Conservation (phyloP, 2,113 vertebrate species). For the Clinocottus analis region DNA sequence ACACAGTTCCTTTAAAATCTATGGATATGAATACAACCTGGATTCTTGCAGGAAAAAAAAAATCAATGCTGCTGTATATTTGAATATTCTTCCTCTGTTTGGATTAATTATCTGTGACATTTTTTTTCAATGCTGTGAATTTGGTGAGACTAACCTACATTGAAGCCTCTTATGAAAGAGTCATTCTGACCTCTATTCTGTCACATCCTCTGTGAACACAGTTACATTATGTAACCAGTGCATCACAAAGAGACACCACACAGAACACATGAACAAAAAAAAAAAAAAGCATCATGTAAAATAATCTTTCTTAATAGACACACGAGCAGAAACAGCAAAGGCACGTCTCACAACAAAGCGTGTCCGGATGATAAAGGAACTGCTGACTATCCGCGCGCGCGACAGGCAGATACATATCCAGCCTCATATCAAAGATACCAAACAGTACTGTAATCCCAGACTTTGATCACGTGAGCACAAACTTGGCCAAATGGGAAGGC, state of each 20-base stretch:
- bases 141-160: constrained; percentile 36
- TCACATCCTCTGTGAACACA: constrained; percentile 67
- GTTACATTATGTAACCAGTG: constrained; percentile 61
- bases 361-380: not conserved
- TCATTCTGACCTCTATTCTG: constrained; percentile 70
- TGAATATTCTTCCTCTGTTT: not conserved
- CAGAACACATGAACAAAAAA: not conserved
- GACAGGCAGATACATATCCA: constrained; percentile 46
- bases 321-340: not conserved
- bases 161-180: constrained; percentile 65
- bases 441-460: constrained; percentile 75
- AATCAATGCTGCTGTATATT: not conserved
- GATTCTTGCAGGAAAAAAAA: too few relatives aligned
- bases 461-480: constrained; percentile 80
- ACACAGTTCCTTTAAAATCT: not conserved
- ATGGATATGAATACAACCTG: not conserved
- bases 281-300: not conserved
- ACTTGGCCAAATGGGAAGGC: constrained; percentile 83
- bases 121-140: not conserved
- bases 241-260: constrained; percentile 49
- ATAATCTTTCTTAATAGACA: not conserved
- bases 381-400: constrained; percentile 21
- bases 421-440: constrained; percentile 60
- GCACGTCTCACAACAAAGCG: constrained; percentile 7
- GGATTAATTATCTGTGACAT: not conserved